These are phyloP conservation scores for Alosa sapidissima DNA, from an alignment of 2,797 vertebrate genomes.

Conservation along the genomic window DNA sequence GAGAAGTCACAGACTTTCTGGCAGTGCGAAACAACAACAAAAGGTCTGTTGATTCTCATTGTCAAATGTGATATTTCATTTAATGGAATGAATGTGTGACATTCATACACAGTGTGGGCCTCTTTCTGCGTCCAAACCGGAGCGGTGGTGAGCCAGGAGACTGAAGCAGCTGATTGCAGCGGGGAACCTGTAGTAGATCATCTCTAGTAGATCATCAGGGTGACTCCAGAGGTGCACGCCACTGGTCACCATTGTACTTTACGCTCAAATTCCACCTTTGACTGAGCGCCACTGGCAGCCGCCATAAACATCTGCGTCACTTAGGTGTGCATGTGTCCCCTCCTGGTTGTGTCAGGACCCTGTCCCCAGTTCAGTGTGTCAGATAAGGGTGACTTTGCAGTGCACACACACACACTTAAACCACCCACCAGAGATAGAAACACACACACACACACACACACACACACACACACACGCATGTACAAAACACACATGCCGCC, in stretches of 20 bases:
- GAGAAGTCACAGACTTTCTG: background rate
- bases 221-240: background rate
- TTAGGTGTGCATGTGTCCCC: background rate
- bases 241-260: background rate
- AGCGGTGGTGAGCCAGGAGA: background rate
- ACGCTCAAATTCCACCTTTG: background rate
- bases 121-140: background rate
- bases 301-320: slow-evolving; percentile 7
- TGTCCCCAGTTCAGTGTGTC: background rate
- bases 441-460: background rate
- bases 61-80: slow-evolving; percentile 6
- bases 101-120: background rate
- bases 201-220: background rate
- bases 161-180: background rate
- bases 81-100: background rate
- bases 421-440: background rate
- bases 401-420: background rate
- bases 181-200: background rate
- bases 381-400: background rate
- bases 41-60: background rate
- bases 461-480: background rate
- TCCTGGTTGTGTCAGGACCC: slow-evolving; percentile 2
- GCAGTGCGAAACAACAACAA: background rate
- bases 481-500: background rate
- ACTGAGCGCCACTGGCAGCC: background rate